Conservation (phyloP, 2,888 invertebrate species). For the Monoplex corrugatus region DNA sequence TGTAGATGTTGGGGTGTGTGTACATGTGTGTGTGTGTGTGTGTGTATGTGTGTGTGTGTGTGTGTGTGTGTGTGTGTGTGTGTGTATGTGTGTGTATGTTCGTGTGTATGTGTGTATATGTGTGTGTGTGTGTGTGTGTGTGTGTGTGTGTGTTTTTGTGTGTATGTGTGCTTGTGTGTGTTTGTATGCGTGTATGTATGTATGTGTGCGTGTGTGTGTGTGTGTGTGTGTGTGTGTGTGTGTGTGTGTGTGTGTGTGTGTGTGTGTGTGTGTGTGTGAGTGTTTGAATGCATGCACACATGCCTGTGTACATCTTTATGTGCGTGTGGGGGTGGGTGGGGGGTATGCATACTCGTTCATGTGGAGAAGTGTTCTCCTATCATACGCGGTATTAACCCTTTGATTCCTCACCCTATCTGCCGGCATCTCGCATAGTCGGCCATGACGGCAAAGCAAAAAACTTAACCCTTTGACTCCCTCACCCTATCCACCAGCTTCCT, state of each 20-base stretch:
- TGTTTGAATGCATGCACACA: not conserved
- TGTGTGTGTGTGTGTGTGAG: not conserved
- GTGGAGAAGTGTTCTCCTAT: too few species aligned
- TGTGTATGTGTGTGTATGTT: not conserved
- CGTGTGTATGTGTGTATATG: slow-evolving; percentile 3
- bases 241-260: not conserved
- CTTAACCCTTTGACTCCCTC: too few species aligned
- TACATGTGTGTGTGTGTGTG: too few species aligned
- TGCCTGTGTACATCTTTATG: not conserved
- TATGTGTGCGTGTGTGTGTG: not conserved
- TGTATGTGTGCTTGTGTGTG: not conserved
- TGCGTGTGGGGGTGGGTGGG: not conserved
- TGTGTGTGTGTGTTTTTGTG: not conserved
- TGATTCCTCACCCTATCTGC: too few species aligned
- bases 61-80: not conserved
- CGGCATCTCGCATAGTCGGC: too few species aligned
- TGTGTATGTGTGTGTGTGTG: not conserved
- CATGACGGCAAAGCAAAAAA: too few species aligned
- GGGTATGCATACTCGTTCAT: too few species aligned
- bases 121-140: not conserved
- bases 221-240: not conserved
- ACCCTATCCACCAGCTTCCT: too few species aligned
- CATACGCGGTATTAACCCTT: too few species aligned
- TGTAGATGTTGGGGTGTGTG: too few species aligned
- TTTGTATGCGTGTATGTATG: not conserved